phyloP scores from a whole-genome alignment of 2,888 invertebrate genomes.

The Callyntrura sp. region DNA sequence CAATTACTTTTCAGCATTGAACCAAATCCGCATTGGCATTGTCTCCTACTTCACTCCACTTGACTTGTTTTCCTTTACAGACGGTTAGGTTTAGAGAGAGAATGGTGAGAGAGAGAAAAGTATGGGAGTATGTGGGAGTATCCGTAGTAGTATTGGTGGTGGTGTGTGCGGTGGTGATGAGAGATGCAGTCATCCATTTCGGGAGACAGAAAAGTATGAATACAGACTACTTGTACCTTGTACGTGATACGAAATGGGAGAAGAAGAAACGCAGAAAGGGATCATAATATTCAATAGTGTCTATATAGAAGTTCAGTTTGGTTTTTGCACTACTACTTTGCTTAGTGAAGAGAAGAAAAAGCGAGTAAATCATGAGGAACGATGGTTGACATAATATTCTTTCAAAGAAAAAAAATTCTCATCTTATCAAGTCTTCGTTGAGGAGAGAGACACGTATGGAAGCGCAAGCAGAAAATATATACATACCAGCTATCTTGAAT shows the following conservation, averaged over 20 bases:
- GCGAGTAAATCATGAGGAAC: slow-evolving; percentile 42
- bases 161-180: slow-evolving; percentile 15
- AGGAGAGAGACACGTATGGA: slow-evolving; percentile 8
- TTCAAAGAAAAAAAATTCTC: slow-evolving; percentile 47
- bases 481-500: background rate
- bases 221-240: too few relatives aligned
- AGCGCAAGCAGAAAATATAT: background rate
- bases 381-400: slow-evolving; percentile 47
- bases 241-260: background rate
- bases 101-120: slow-evolving; percentile 6
- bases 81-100: slow-evolving; percentile 44
- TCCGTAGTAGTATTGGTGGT: background rate
- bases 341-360: slow-evolving; percentile 24
- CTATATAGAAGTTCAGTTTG: background rate
- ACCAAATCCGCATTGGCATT: slow-evolving; percentile 61
- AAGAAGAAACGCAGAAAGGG: background rate
- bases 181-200: slow-evolving; percentile 47
- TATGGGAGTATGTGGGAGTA: background rate
- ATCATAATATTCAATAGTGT: too few relatives aligned
- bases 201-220: slow-evolving; percentile 4
- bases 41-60: slow-evolving; percentile 45
- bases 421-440: slow-evolving; percentile 19
- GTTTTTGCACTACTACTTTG: background rate
- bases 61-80: slow-evolving; percentile 27
- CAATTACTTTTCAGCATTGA: slow-evolving; percentile 54